These are phyloP conservation scores for Macroramphosus scolopax DNA, from an alignment of 2,797 vertebrate genomes.

Conservation along the genomic window DNA sequence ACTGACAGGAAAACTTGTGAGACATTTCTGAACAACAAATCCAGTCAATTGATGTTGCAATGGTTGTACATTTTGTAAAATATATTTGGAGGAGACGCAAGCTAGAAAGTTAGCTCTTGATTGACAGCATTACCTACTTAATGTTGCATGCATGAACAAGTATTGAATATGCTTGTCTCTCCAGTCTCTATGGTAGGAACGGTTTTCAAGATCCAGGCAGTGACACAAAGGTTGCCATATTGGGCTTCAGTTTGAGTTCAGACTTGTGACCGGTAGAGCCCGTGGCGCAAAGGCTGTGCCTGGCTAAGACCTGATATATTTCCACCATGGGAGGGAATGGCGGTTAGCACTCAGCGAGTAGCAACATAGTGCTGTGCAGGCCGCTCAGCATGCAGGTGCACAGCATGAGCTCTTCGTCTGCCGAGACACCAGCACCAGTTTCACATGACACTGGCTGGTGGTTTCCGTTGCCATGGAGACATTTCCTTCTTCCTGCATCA, in stretches of 20 bases:
- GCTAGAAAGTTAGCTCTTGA: too few relatives aligned
- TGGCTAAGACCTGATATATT: constrained; percentile 49
- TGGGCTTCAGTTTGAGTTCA: constrained; percentile 44
- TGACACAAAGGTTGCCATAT: constrained; percentile 35
- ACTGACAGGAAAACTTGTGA: too few relatives aligned
- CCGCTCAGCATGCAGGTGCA: constrained; percentile 67
- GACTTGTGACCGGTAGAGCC: constrained; percentile 44
- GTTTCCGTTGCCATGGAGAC: constrained; percentile 89
- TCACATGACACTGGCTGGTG: constrained; percentile 86
- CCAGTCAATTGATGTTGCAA: too few relatives aligned
- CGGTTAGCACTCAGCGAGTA: constrained; percentile 44
- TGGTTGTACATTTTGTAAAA: too few relatives aligned
- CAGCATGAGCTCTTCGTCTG: constrained; percentile 67
- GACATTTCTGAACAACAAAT: too few relatives aligned
- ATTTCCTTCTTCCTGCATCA: constrained; percentile 87
- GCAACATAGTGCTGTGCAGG: constrained; percentile 43
- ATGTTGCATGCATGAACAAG: constrained; percentile 13
- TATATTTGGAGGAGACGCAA: too few relatives aligned
- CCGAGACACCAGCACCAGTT: constrained; percentile 77
- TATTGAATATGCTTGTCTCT: neutral
- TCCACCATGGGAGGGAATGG: constrained; percentile 41
- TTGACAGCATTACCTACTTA: too few relatives aligned
- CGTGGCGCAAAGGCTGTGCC: constrained; percentile 21
- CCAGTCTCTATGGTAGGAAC: too few relatives aligned
- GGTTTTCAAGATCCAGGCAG: constrained; percentile 13